phyloP scores from a whole-genome alignment of 2,797 vertebrate genomes.

The Diglossa cyanea region DNA sequence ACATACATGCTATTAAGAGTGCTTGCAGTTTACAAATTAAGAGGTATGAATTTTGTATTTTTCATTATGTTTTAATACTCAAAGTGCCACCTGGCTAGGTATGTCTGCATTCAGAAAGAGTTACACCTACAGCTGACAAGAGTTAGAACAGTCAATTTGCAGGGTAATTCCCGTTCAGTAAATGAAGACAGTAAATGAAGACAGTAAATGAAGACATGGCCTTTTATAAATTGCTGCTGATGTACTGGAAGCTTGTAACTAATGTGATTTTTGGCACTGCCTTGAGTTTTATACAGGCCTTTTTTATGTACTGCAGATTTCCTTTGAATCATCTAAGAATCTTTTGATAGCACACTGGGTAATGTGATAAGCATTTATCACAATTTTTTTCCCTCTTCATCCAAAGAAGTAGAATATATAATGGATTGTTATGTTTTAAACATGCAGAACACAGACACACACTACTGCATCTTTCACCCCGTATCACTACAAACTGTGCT shows the following conservation, averaged over 20 bases:
- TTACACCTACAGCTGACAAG: neutral
- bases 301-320: neutral
- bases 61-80: neutral
- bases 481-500: neutral
- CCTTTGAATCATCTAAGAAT: neutral
- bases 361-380: neutral
- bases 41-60: neutral
- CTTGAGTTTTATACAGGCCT: neutral
- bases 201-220: neutral
- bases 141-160: neutral
- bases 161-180: neutral
- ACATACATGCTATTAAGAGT: neutral
- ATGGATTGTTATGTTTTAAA: neutral
- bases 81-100: neutral
- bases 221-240: neutral
- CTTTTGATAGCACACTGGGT: neutral
- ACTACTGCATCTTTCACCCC: neutral
- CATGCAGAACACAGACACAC: neutral
- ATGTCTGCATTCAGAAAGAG: neutral
- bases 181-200: neutral
- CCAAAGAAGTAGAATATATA: neutral
- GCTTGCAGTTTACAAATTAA: neutral
- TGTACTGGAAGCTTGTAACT: neutral
- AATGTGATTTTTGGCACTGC: neutral
- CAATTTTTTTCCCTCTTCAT: neutral